A percentile compares a stretch with the other conserved stretches of the same genome.
phyloP scores from a whole-genome alignment of 2,797 vertebrate species.

The Leuciscus waleckii region DNA sequence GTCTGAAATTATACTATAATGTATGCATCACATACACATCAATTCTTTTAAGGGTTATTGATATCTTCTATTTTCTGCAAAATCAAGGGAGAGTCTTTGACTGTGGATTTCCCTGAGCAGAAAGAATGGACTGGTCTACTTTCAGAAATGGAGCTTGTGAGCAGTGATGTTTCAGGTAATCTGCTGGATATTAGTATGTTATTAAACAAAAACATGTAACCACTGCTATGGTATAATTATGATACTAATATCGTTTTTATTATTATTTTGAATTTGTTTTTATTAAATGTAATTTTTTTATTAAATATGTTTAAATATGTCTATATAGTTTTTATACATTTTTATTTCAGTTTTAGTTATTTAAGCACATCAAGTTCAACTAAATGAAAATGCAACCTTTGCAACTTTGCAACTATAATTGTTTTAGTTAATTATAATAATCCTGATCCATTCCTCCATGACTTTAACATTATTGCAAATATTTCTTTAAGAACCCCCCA shows the following conservation, averaged over 20 bases:
- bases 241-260: no score
- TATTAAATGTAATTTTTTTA: no score
- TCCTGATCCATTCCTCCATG: not conserved
- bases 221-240: not conserved
- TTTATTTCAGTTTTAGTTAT: no score
- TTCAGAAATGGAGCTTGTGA: conserved; percentile 44
- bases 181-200: not conserved
- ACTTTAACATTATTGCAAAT: not conserved
- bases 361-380: no score
- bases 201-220: not conserved
- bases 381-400: no score
- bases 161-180: conserved; percentile 39
- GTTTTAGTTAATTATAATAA: not conserved
- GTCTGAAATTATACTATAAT: not conserved
- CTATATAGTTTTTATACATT: no score
- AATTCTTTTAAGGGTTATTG: not conserved
- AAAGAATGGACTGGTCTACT: conserved; percentile 35
- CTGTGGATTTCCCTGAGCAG: conserved; percentile 50
- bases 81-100: conserved; percentile 10
- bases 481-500: not conserved
- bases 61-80: not conserved
- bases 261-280: not conserved
- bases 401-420: no score
- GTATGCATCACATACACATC: not conserved
- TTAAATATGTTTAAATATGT: no score